These are phyloP conservation scores for Rapana venosa DNA, from an alignment of 2,888 invertebrate species.

Conservation along the genomic window DNA sequence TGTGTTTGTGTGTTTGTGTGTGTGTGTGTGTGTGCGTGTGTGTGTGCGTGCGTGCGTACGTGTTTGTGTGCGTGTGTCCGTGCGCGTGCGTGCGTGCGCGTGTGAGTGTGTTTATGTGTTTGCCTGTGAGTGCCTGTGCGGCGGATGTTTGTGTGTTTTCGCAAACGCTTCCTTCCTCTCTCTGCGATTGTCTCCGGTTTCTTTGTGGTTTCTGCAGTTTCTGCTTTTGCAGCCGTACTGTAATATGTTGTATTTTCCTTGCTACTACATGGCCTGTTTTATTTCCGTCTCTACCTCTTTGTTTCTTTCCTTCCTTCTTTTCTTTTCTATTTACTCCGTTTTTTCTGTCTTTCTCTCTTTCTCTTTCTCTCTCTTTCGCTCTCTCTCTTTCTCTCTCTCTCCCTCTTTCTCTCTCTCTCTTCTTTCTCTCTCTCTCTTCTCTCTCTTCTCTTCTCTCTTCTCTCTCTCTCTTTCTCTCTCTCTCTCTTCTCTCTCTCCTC, in stretches of 20 bases:
- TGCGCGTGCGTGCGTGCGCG: neutral
- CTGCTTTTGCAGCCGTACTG: no score
- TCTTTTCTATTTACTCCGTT: neutral
- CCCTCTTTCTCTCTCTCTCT: slow-evolving; percentile 9
- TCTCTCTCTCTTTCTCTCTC: neutral
- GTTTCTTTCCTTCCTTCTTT: neutral
- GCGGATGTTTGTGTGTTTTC: neutral
- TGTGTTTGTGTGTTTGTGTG: neutral
- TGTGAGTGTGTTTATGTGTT: neutral
- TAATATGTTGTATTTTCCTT: no score
- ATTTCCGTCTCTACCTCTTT: neutral
- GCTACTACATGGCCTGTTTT: no score
- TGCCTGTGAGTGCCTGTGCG: neutral
- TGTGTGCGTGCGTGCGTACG: neutral
- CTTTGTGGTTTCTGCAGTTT: neutral
- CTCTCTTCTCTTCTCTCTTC: neutral
- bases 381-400: neutral
- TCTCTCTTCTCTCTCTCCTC: neutral
- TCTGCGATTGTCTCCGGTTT: neutral
- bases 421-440: neutral
- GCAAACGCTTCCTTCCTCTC: neutral
- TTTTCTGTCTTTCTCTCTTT: neutral
- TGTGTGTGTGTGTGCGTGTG: slow-evolving; percentile 4
- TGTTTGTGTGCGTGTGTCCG: slow-evolving; percentile 4
- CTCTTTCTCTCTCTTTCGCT: neutral